Conservation (phyloP, 37 sponge, comb jelly and placozoan genomes). For the Diacarnus erythraeanus region DNA sequence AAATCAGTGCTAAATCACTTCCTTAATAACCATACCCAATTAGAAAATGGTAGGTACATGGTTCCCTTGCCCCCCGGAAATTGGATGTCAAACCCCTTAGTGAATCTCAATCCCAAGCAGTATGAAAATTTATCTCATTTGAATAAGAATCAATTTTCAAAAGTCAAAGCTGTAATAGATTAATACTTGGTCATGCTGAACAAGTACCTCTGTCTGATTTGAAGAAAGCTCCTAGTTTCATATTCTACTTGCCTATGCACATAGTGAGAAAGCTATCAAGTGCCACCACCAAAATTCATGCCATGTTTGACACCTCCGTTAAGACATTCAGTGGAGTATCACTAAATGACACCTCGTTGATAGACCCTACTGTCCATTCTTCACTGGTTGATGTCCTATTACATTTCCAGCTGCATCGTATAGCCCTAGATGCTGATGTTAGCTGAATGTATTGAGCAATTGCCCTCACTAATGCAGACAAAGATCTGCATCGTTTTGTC, state of each 20-base stretch:
- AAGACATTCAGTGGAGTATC: constrained; percentile 35
- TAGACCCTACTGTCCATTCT: constrained; percentile 45
- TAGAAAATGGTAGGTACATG: too few species aligned
- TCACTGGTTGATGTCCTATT: too few species aligned
- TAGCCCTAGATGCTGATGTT: too few species aligned
- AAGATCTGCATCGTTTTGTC: constrained; percentile 45
- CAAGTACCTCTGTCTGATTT: constrained; percentile 35
- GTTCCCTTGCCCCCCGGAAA: constrained; percentile 33
- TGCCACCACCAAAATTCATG: too few species aligned
- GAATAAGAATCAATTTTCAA: too few species aligned
- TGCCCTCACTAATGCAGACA: constrained; percentile 13
- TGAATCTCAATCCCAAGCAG: constrained; percentile 49
- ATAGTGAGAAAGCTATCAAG: constrained; percentile 27
- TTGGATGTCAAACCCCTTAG: constrained; percentile 2
- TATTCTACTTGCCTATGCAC: constrained; percentile 26
- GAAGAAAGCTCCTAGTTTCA: constrained; percentile 22
- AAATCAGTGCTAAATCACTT: too few species aligned
- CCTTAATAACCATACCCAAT: too few species aligned
- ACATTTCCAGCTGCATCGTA: too few species aligned
- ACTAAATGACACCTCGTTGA: constrained; percentile 25
- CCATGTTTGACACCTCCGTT: too few species aligned
- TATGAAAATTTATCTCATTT: too few species aligned
- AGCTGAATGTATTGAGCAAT: too few species aligned
- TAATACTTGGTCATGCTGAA: constrained; percentile 54
- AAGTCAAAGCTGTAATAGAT: constrained; percentile 33